A percentile compares a stretch with the other conserved stretches of the same genome.
phyloP scores from a whole-genome alignment of 2,888 invertebrate species.

The Himalopsyche kuldschensis region DNA sequence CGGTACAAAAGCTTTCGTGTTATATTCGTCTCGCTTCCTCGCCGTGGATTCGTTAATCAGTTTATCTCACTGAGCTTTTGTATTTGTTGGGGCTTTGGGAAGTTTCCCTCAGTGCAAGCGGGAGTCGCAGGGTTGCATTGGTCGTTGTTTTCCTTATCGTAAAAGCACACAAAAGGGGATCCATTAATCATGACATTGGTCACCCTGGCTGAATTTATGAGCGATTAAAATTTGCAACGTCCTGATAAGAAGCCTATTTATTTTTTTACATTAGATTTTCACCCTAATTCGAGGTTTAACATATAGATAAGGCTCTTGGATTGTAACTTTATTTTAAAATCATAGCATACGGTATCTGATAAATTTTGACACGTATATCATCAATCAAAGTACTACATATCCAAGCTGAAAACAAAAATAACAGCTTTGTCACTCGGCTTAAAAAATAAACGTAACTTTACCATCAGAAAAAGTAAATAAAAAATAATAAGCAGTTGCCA shows the following conservation, averaged over 20 bases:
- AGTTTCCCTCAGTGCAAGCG: not conserved
- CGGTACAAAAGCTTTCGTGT: not conserved
- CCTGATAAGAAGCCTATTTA: not conserved
- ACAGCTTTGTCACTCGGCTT: too few relatives aligned
- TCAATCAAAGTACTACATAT: not conserved
- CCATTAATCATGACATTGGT: not conserved
- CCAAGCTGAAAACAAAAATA: too few relatives aligned
- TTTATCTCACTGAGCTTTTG: slow-evolving; percentile 34
- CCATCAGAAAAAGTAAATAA: too few relatives aligned
- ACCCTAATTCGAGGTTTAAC: not conserved
- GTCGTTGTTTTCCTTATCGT: not conserved
- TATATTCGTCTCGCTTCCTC: slow-evolving; percentile 5
- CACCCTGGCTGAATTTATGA: not conserved
- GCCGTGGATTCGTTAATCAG: slow-evolving; percentile 35
- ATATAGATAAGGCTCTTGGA: not conserved
- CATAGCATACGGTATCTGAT: not conserved
- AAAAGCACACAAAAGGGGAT: not conserved
- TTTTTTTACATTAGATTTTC: not conserved
- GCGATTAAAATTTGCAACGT: not conserved
- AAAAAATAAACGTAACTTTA: too few relatives aligned
- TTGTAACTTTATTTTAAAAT: not conserved
- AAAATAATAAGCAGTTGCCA: too few relatives aligned
- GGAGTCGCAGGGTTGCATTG: not conserved
- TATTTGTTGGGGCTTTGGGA: slow-evolving; percentile 10
- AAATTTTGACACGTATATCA: not conserved